Evolutionary conservation across 2,888 invertebrate genomes (phyloP).

Genomic region (Malthinus flaveolus): DNA sequence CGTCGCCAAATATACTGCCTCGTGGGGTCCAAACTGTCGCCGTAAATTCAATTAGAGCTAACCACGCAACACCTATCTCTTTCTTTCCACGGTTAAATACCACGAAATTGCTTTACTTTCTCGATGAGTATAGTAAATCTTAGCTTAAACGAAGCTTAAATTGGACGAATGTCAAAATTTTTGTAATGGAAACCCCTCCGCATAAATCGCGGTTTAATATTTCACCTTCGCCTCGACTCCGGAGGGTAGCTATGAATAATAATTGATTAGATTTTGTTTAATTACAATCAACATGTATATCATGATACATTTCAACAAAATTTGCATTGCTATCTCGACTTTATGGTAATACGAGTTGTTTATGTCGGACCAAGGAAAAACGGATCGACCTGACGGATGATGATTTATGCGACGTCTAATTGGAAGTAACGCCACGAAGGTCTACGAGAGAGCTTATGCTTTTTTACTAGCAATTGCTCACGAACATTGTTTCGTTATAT

Average conservation of each 20-base stretch:
- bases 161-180: no score
- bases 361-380: constrained; percentile 25
- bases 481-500: constrained; percentile 17
- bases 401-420: constrained; percentile 31
- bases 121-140: constrained; percentile 19
- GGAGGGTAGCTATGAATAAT: background rate
- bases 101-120: constrained; percentile 9
- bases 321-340: constrained; percentile 11
- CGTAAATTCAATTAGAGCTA: constrained; percentile 54
- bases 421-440: constrained; percentile 23
- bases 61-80: constrained; percentile 39
- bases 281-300: constrained; percentile 7
- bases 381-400: constrained; percentile 29
- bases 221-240: background rate
- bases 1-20: constrained; percentile 55
- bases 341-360: constrained; percentile 27
- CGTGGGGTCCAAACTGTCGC: constrained; percentile 53
- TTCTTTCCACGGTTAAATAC: constrained; percentile 16
- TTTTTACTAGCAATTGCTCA: constrained; percentile 18
- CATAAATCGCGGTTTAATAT: no score
- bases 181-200: no score
- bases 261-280: constrained; percentile 4
- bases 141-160: background rate
- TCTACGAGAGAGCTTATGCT: constrained; percentile 11
- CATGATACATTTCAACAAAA: constrained; percentile 7